Conservation (phyloP, 2,113 vertebrate species). For the Pterocles burchelli region DNA sequence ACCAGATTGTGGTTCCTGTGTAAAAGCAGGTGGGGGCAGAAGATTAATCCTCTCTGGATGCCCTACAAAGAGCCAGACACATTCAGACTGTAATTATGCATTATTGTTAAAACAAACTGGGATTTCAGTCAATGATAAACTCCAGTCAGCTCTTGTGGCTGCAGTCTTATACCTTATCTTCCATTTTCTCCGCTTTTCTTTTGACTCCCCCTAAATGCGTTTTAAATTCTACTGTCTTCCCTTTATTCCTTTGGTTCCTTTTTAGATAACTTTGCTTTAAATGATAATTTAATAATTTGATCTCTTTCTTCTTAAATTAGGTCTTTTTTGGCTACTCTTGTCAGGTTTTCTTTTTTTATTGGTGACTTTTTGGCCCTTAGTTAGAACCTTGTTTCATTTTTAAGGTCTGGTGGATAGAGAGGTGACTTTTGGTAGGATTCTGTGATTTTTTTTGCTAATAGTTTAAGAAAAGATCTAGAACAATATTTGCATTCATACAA, state of each 20-base stretch:
- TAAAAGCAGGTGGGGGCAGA: not conserved
- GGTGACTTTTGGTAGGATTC: not conserved
- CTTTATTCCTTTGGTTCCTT: not conserved
- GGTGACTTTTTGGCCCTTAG: not conserved
- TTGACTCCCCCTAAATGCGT: not conserved
- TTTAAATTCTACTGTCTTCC: not conserved
- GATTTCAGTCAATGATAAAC: not conserved
- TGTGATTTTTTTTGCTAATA: not conserved
- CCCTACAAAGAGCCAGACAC: not conserved
- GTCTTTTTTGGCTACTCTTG: not conserved
- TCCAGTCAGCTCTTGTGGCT: not conserved
- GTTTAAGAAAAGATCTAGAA: not conserved
- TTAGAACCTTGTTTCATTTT: not conserved
- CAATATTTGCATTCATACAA: slow-evolving; percentile 16
- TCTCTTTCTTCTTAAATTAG: not conserved
- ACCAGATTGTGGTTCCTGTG: not conserved
- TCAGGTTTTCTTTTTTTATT: not conserved
- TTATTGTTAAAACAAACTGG: not conserved
- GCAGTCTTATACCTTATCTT: not conserved
- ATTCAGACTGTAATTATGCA: not conserved
- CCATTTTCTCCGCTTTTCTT: not conserved
- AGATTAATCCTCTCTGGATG: not conserved
- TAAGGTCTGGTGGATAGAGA: not conserved
- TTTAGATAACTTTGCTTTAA: not conserved
- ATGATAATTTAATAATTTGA: not conserved